A percentile compares a stretch with the other conserved stretches of the same genome.
Evolutionary conservation across 2,797 vertebrate species (phyloP).

Genomic region (Esox lucius): DNA sequence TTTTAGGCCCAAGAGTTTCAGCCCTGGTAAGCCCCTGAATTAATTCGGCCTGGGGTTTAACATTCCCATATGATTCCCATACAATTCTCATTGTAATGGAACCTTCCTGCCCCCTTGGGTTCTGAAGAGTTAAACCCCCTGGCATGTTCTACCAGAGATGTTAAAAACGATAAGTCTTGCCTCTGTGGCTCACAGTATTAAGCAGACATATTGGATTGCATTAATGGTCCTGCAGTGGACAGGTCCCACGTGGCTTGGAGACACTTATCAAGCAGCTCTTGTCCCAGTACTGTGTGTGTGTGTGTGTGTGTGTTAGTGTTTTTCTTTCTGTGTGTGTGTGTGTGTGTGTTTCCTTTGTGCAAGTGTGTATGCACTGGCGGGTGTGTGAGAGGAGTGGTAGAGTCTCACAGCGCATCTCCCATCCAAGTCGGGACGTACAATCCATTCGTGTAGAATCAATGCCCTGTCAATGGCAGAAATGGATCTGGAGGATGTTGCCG

Average conservation of each 20-base stretch:
- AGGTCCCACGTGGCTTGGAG: slow-evolving; percentile 57
- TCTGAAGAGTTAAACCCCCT: slow-evolving; percentile 42
- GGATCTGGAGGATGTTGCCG: slow-evolving; percentile 63
- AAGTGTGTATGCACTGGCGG: slow-evolving; percentile 16
- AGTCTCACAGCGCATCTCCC: slow-evolving; percentile 45
- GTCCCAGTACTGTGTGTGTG: slow-evolving; percentile 12
- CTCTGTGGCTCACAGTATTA: slow-evolving; percentile 66
- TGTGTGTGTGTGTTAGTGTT: neutral
- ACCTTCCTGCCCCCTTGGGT: slow-evolving; percentile 12
- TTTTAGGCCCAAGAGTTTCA: no score
- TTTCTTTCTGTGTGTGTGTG: slow-evolving; percentile 10
- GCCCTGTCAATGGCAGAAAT: slow-evolving; percentile 66
- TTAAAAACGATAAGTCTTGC: slow-evolving; percentile 70
- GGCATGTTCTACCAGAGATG: slow-evolving; percentile 54
- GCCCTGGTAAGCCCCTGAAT: no score
- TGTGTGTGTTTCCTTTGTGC: neutral
- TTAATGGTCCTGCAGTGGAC: slow-evolving; percentile 72
- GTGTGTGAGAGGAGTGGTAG: slow-evolving; percentile 3
- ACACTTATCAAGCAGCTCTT: slow-evolving; percentile 66
- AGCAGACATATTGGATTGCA: slow-evolving; percentile 72
- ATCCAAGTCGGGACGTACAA: slow-evolving; percentile 49
- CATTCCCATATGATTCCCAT: neutral
- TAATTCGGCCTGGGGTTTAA: no score
- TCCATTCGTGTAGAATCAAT: slow-evolving; percentile 66
- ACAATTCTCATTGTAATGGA: slow-evolving; percentile 12